Percentiles rank a stretch among this genome's conserved stretches.
Conservation (phyloP, 1,140 invertebrate genomes). For the Zaprionus kolodkinae region DNA sequence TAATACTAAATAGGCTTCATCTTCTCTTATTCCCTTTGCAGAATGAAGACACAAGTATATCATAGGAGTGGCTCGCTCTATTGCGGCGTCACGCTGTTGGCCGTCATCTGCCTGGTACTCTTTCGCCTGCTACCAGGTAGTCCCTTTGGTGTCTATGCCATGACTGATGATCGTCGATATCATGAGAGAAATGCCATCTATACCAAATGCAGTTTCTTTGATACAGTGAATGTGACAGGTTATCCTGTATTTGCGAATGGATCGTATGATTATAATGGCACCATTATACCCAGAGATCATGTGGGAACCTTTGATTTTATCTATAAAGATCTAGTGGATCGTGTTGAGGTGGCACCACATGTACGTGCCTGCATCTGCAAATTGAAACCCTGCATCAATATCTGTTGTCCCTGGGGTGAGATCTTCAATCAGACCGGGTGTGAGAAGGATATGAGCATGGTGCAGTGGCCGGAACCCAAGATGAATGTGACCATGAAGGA, state of each 20-base stretch:
- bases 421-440: slow-evolving; percentile 48
- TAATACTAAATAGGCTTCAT: too few relatives aligned
- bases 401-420: slow-evolving; percentile 76
- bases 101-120: slow-evolving; percentile 44
- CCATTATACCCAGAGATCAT: slow-evolving; percentile 66
- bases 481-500: slow-evolving; percentile 67
- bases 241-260: slow-evolving; percentile 61
- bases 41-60: slow-evolving; percentile 52
- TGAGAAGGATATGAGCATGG: slow-evolving; percentile 29
- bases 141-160: slow-evolving; percentile 55
- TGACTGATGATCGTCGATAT: slow-evolving; percentile 44
- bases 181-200: slow-evolving; percentile 70
- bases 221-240: slow-evolving; percentile 75
- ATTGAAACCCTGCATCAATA: slow-evolving; percentile 75
- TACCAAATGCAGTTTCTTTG: slow-evolving; percentile 72
- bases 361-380: slow-evolving; percentile 74
- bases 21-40: too few relatives aligned
- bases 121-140: slow-evolving; percentile 62
- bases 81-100: slow-evolving; percentile 63
- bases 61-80: slow-evolving; percentile 54
- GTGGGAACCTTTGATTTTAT: slow-evolving; percentile 72
- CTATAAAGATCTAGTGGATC: slow-evolving; percentile 60
- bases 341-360: slow-evolving; percentile 62
- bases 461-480: slow-evolving; percentile 56
- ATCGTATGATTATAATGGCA: slow-evolving; percentile 67